Conservation (phyloP, 2,888 invertebrate genomes). For the Drosophila subsilvestris region DNA sequence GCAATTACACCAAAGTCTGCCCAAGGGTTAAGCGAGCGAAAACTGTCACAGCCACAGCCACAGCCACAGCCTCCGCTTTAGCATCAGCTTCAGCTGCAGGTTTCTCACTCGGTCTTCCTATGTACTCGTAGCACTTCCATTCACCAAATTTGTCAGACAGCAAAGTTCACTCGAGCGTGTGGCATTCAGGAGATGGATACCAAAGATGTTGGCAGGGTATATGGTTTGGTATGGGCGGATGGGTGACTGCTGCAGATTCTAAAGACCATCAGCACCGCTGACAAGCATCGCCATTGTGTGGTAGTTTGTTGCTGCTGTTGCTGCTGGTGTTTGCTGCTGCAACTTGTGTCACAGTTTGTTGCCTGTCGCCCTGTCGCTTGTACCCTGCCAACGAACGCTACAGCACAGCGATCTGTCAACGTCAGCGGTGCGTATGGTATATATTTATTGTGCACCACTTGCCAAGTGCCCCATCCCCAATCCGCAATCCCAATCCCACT, state of each 20-base stretch:
- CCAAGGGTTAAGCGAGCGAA: constrained; percentile 3
- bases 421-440: constrained; percentile 80
- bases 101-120: constrained; percentile 2
- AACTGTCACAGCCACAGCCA: constrained; percentile 2
- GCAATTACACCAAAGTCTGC: neutral
- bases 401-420: constrained; percentile 74
- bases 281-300: neutral
- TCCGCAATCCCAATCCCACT: neutral
- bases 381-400: constrained; percentile 36
- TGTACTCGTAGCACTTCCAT: constrained; percentile 36
- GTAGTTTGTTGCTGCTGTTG: neutral
- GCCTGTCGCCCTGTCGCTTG: constrained; percentile 25
- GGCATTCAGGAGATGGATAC: constrained; percentile 51
- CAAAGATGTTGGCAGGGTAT: neutral
- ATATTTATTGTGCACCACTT: constrained; percentile 67
- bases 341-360: constrained; percentile 33
- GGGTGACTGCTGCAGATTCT: constrained; percentile 5
- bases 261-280: neutral
- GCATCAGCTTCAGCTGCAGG: constrained; percentile 30
- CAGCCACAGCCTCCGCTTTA: too few relatives aligned
- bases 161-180: constrained; percentile 66
- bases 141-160: constrained; percentile 69
- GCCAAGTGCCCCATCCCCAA: constrained; percentile 17
- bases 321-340: neutral
- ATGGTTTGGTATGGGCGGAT: neutral